phyloP scores from a whole-genome alignment of 2,888 invertebrate species.

The Tachina fera region DNA sequence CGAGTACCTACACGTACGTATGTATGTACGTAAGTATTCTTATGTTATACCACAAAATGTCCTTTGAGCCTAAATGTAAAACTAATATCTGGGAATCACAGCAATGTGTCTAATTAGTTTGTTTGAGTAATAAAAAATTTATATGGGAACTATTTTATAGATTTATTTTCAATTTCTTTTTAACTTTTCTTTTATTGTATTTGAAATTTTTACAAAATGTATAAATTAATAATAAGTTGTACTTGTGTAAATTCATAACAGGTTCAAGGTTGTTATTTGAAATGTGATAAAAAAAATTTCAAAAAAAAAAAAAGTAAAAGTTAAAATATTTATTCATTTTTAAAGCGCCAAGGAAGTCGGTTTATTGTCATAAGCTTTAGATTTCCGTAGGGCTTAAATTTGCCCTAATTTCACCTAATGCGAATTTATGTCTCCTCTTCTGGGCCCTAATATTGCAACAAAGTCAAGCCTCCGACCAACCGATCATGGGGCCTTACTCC shows the following conservation, averaged over 20 bases:
- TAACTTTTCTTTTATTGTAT: neutral
- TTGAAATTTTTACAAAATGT: conserved; percentile 6
- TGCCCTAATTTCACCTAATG: no score
- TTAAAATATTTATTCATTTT: no score
- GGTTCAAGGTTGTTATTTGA: conserved; percentile 33
- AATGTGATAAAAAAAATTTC: neutral
- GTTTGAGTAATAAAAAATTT: conserved; percentile 54
- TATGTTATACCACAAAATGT: neutral
- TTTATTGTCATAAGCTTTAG: no score
- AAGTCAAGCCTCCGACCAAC: no score
- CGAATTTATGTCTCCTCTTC: no score
- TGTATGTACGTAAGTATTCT: neutral
- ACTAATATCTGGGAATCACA: conserved; percentile 60
- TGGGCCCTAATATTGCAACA: no score
- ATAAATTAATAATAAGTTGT: neutral
- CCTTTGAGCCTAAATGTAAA: conserved; percentile 37
- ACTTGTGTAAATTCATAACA: neutral
- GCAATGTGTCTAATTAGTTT: conserved; percentile 64
- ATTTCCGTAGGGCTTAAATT: no score
- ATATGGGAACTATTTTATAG: conserved; percentile 51
- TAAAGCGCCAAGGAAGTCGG: no score
- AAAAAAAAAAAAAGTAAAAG: neutral
- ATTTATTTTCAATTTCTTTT: conserved; percentile 19
- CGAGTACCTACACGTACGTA: neutral
- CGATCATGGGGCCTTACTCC: no score